Base-by-base conservation (phyloP, 2,888 invertebrate genomes). In the Rhorus exstirpatorius region DNA sequence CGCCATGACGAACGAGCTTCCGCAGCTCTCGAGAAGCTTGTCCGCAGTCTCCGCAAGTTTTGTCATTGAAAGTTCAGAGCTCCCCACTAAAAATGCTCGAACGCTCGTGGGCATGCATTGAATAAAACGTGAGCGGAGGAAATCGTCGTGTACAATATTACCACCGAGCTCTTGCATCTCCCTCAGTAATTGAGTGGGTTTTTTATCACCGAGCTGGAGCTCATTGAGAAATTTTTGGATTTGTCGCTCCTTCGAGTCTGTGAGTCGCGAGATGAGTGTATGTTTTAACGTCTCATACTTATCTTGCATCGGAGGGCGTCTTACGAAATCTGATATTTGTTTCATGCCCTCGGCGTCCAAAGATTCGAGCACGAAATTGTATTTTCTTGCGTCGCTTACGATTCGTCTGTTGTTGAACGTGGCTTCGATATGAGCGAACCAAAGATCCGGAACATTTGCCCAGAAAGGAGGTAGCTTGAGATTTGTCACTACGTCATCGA, bases 131-230 rank as follows among this genome's bases (percentile, higher is more conserved):
- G 80, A 65, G 31, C 70, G 61, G 2, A 85, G 35, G 14, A 84
- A 58, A 10, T 85, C 85, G 3, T 77, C 81, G 10, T 58, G 35
- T 6, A 79, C 76, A 26, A 41, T 49, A 0, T 51, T 41, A 8
- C 80, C 83, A 1, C 58, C 77, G 2, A 84, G 72, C 12, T 44
- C 35, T 8, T 41, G 58, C 75, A 85, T 80, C 38, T 84, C 79
- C 6, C 84, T n/a, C 12, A 80, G 19, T 6, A 84, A 38, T 35
- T 83, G 81, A 8, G 85, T 67, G 6, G 83, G 84, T 46, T 79
- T 78, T 60, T 76, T 75, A 31, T 84, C 70, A 8, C 83, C 81
- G 6, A 86, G 72, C 38, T 84, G 71, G 1, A 83, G 24, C 46
- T 81, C 84, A 1, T 75, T 58, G 2, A 83, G 41, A 3, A 84